These are phyloP conservation scores for Drosophila ironensis DNA, from an alignment of 1,140 invertebrate species.

Conservation along the genomic window DNA sequence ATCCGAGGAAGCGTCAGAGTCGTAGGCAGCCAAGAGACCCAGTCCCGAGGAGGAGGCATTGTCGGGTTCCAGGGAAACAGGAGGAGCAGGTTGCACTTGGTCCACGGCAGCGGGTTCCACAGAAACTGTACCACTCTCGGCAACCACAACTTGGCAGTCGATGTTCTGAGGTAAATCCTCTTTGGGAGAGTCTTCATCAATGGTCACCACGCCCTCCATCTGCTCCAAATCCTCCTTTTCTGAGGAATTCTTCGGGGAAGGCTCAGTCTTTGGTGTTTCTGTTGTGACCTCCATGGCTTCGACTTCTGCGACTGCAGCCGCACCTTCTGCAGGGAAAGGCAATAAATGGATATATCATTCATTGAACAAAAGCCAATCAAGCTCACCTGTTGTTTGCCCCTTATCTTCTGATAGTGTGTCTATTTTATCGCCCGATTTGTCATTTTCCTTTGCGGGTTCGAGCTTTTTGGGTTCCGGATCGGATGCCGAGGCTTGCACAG, in stretches of 20 bases:
- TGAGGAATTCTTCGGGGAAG: too few relatives aligned
- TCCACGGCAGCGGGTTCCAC: not conserved
- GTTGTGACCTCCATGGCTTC: not conserved
- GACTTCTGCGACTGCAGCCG: not conserved
- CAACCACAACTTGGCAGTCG: conserved; percentile 26
- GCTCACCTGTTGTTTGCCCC: conserved; percentile 30
- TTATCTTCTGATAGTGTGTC: conserved; percentile 10
- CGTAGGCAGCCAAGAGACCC: conserved; percentile 62
- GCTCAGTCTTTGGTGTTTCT: not conserved
- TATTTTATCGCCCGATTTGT: too few relatives aligned
- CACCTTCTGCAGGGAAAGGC: not conserved
- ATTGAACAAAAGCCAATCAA: not conserved
- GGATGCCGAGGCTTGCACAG: not conserved
- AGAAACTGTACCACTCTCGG: not conserved
- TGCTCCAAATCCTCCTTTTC: too few relatives aligned
- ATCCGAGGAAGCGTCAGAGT: conserved; percentile 56
- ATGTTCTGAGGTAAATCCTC: conserved; percentile 14
- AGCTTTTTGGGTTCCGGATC: not conserved
- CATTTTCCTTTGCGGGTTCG: not conserved
- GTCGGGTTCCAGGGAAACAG: not conserved
- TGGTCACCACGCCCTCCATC: too few relatives aligned
- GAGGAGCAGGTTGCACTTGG: conserved; percentile 1
- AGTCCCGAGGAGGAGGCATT: conserved; percentile 33
- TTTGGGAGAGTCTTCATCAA: too few relatives aligned
- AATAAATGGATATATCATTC: not conserved